Percentiles rank a stretch among this genome's conserved stretches.
phyloP scores from a whole-genome alignment of 2,888 invertebrate species.

The Drosophila pseudotakahashii region DNA sequence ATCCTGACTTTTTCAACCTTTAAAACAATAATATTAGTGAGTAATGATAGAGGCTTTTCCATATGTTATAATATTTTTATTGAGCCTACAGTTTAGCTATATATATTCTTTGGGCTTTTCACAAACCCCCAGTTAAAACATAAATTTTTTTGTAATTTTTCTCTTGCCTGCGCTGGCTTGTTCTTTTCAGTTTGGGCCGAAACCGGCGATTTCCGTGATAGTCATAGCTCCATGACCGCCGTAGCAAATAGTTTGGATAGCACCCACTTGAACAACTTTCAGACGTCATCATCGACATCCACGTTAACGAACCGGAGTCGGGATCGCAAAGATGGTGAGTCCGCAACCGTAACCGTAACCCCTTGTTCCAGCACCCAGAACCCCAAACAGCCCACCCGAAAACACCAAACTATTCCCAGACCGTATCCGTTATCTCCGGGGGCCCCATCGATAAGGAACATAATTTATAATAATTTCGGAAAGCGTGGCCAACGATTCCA shows the following conservation, averaged over 20 bases:
- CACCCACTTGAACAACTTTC: slow-evolving; percentile 88
- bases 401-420: slow-evolving; percentile 8
- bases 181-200: slow-evolving; percentile 94
- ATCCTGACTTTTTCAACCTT: background rate
- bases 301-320: slow-evolving; percentile 88
- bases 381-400: background rate
- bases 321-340: slow-evolving; percentile 86
- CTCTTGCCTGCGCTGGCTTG: slow-evolving; percentile 76
- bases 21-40: background rate
- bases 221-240: slow-evolving; percentile 89
- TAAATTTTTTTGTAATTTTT: slow-evolving; percentile 77
- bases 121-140: slow-evolving; percentile 64
- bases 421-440: slow-evolving; percentile 34
- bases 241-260: slow-evolving; percentile 87
- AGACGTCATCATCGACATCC: slow-evolving; percentile 86
- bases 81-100: background rate
- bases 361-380: too few relatives aligned
- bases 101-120: slow-evolving; percentile 41
- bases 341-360: slow-evolving; percentile 3
- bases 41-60: background rate
- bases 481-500: slow-evolving; percentile 69
- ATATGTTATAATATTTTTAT: background rate
- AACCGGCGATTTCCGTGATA: slow-evolving; percentile 94
- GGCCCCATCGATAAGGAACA: slow-evolving; percentile 66
- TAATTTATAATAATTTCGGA: slow-evolving; percentile 76